Conservation (phyloP, 2,797 vertebrate species). For the Mallotus villosus region DNA sequence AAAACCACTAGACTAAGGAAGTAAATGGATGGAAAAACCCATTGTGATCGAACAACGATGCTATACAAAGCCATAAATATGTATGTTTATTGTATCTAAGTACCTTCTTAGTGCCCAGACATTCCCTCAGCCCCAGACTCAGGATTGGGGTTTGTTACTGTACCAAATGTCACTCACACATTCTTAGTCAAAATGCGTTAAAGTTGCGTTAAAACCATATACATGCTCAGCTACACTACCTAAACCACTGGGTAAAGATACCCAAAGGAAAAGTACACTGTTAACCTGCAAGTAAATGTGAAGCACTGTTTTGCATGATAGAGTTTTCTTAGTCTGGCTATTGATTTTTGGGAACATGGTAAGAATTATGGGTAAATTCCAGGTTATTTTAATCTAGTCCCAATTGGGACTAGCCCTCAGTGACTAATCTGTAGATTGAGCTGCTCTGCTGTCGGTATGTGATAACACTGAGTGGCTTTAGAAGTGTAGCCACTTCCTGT, state of each 20-base stretch:
- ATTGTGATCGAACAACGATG: constrained; percentile 17
- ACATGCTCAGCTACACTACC: constrained; percentile 27
- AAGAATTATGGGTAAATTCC: too few species aligned
- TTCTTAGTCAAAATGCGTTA: constrained; percentile 8
- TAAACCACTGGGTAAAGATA: constrained; percentile 19
- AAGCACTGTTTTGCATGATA: constrained; percentile 34
- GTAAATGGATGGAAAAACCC: constrained; percentile 3
- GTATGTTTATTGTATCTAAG: background rate
- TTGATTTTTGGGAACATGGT: background rate
- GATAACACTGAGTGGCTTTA: background rate
- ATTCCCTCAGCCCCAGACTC: constrained; percentile 13
- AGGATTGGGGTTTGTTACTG: constrained; percentile 11
- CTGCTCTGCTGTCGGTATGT: background rate
- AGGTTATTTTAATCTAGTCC: too few species aligned
- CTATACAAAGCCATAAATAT: constrained; percentile 19
- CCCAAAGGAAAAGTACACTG: constrained; percentile 2
- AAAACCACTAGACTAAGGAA: constrained; percentile 8
- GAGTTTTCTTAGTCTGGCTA: constrained; percentile 1
- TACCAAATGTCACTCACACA: background rate
- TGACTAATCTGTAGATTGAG: background rate
- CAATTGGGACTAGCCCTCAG: too few species aligned
- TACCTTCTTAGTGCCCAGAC: constrained; percentile 6
- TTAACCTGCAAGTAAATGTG: constrained; percentile 34
- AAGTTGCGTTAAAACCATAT: constrained; percentile 1
- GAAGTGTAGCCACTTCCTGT: too few species aligned